A percentile compares a stretch with the other conserved stretches of the same genome.
These are phyloP conservation scores for Dicranocentrus wangi DNA, from an alignment of 2,888 invertebrate species.

Conservation along the genomic window DNA sequence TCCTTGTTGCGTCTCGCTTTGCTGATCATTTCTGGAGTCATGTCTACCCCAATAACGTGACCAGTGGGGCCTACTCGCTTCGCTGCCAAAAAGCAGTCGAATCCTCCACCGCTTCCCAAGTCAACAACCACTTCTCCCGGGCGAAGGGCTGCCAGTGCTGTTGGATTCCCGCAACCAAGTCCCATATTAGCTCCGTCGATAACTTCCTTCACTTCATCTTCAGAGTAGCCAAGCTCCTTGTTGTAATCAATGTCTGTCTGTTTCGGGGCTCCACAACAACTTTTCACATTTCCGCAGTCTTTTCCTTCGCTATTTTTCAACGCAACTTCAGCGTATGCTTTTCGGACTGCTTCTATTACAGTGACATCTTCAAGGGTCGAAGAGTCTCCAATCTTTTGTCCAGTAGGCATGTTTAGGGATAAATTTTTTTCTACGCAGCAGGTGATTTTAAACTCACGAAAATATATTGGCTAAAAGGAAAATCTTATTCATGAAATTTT, in stretches of 20 bases:
- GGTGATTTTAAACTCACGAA: too few relatives aligned
- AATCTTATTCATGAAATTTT: too few relatives aligned
- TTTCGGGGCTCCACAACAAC: slow-evolving; percentile 65
- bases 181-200: slow-evolving; percentile 63
- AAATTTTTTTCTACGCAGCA: too few relatives aligned
- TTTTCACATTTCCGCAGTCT: slow-evolving; percentile 48
- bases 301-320: slow-evolving; percentile 57
- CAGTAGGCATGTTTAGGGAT: slow-evolving; percentile 34
- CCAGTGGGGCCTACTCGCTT: slow-evolving; percentile 53
- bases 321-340: slow-evolving; percentile 64
- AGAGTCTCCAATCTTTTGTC: neutral
- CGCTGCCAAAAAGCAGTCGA: slow-evolving; percentile 60
- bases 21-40: slow-evolving; percentile 64
- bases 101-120: slow-evolving; percentile 62
- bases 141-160: slow-evolving; percentile 52
- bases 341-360: slow-evolving; percentile 58
- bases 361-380: neutral
- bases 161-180: slow-evolving; percentile 65
- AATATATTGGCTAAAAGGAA: too few relatives aligned
- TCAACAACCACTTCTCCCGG: slow-evolving; percentile 58
- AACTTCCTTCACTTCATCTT: slow-evolving; percentile 56
- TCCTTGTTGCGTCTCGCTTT: slow-evolving; percentile 54
- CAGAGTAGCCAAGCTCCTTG: slow-evolving; percentile 59
- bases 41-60: slow-evolving; percentile 63
- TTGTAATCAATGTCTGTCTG: slow-evolving; percentile 58